Base-by-base conservation (phyloP, 2,888 invertebrate genomes). In the Pecten maximus region DNA sequence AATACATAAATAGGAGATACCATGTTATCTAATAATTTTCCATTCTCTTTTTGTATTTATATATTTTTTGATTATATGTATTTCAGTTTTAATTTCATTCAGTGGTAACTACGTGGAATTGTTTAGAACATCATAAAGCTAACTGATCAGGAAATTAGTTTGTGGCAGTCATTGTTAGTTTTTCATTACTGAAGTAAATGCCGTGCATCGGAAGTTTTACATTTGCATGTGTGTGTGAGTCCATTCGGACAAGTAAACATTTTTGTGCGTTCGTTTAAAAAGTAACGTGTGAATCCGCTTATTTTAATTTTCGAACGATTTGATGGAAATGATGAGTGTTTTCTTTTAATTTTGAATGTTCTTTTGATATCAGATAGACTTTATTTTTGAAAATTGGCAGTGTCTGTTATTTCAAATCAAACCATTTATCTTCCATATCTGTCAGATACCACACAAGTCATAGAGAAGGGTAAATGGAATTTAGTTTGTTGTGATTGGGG, bases 131-230 rank as follows among this genome's bases (percentile, higher is more conserved):
- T 74, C 28, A 74, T 74, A 35, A 74, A 74, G 74, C 74, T 74
- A n/a, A 54, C 54, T 54, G 28, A 74, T 35, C 28, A 28, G 28
- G 16, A 74, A 35, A 10, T 12, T 12, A 6, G 16, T 74, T 28
- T 74, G 6, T 74, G 8, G 35, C 23, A 19, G 15, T 8, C 28
- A 0, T 74, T 74, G 35, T 74, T 74, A 23, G 35, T 74, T 28
- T 74, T 74, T 35, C 74, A 74, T 74, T 74, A 74, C 28, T 74
- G 0, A 28, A 35, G 35, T 74, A 74, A 74, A 74, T 28, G 74
- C 74, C 15, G 74, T 74, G 74, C 74, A 74, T 15, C 74, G 74
- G 74, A 74, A 74, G 74, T 74, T 74, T 35, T 74, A 74, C 74
- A 74, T 74, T 74, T 74, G 74, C 74, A 74, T 28, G 35, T 74